Conservation (phyloP, 2,888 invertebrate species). For the Criorhina ranunculi region DNA sequence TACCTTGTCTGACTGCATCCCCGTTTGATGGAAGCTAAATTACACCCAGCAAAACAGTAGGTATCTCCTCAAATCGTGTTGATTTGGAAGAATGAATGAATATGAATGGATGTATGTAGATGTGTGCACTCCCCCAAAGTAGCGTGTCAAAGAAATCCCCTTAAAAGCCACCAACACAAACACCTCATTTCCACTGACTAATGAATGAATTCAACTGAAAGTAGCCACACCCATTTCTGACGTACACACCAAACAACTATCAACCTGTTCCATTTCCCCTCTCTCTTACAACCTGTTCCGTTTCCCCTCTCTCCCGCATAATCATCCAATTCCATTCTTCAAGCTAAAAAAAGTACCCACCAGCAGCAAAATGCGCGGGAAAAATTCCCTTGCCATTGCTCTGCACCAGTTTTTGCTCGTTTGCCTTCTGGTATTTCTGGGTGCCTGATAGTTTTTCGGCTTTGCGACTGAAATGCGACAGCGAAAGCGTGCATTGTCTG, state of each 20-base stretch:
- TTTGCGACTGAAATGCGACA: conserved; percentile 74
- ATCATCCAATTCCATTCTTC: background rate
- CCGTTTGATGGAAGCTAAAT: no score
- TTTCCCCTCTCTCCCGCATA: background rate
- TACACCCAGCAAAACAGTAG: no score
- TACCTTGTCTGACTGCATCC: no score
- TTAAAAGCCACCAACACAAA: background rate
- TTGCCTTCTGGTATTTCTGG: conserved; percentile 27
- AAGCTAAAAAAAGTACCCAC: background rate
- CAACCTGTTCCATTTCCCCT: conserved; percentile 5
- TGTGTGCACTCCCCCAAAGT: background rate
- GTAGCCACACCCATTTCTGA: conserved; percentile 21
- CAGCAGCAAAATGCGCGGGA: conserved; percentile 7
- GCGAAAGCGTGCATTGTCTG: conserved; percentile 63
- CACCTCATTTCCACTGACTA: background rate
- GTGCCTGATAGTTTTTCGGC: conserved; percentile 66
- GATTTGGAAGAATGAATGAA: background rate
- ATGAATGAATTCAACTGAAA: conserved; percentile 15
- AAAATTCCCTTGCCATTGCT: background rate
- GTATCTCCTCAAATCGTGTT: background rate
- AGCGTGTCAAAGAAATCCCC: background rate
- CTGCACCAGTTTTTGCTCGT: background rate
- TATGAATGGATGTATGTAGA: background rate
- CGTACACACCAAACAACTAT: background rate
- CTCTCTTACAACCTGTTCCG: background rate